Evolutionary conservation across 2,797 vertebrate species (phyloP), one percentile per base, ranked within the genome.

Genomic region (Darevskia mixta): DNA sequence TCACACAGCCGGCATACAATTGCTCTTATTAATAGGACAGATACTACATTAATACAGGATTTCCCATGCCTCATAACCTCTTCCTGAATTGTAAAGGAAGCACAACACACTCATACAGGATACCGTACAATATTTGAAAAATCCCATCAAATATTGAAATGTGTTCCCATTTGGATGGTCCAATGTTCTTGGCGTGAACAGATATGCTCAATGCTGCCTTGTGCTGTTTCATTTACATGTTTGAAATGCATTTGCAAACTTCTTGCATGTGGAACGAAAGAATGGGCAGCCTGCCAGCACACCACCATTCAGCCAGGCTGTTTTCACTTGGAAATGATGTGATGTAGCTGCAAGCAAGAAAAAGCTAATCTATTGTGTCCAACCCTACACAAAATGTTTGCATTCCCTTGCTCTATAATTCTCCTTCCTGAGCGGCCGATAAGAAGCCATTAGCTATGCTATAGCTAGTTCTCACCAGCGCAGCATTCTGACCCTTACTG

Each of bases 401-500:
- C 69, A 89, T 86, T 90, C 84, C 69, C 66, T 91, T 93, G 2
- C 86, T 35, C 83, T 88, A 90, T 15, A 29, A 49, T 67, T 90
- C 84, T 79, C 78, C 58, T 79, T 93, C 88, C 88, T 79, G 86
- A 79, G 66, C 93, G n/a, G 71, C 71, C 92, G 85, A 88, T 86
- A 92, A 93, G 91, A 79, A 95, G 91, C 72, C 79, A 87, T 87
- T 84, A 91, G 90, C 93, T 93, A 94, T 92, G 92, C 83, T 95
- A 94, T 82, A 90, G 90, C 88, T 90, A 79, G 85, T 95, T 97
- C 92, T 90, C 90, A 94, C 89, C 92, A 92, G 17, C 0, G 0
- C 29, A 82, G 82, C 1, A 0, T 94, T 92, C 89, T 90, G 86
- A 86, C 88, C 87, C 90, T 92, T 92, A 95, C 2, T 86, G 86